A percentile compares a stretch with the other conserved stretches of the same genome.
phyloP scores from a whole-genome alignment of 1,140 invertebrate genomes.

The Melipona quadrifasciata region DNA sequence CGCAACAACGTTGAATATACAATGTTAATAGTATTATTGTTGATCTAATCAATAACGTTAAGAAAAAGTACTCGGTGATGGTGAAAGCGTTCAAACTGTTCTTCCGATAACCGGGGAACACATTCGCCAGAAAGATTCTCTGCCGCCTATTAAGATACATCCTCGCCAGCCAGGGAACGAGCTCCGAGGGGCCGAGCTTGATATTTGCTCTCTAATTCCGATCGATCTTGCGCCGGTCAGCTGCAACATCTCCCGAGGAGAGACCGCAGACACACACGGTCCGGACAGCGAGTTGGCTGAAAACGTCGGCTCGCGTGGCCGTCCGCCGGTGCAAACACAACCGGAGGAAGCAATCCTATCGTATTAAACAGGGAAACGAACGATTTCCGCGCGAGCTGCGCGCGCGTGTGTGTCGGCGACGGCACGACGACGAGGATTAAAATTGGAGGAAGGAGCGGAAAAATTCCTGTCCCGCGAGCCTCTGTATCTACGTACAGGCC shows the following conservation, averaged over 20 bases:
- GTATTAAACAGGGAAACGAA: constrained; percentile 41
- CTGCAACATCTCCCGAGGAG: background rate
- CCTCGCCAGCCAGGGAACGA: no score
- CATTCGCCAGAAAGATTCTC: no score
- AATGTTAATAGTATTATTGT: no score
- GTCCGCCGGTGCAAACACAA: background rate
- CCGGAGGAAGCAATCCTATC: constrained; percentile 18
- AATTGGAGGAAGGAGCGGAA: constrained; percentile 40
- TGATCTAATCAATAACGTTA: no score
- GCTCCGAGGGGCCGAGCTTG: no score
- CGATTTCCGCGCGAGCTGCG: constrained; percentile 31
- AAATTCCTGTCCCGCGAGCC: constrained; percentile 55
- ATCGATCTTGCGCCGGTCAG: background rate
- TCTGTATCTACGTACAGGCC: constrained; percentile 70
- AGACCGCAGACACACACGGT: background rate
- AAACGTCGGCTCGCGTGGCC: constrained; percentile 1
- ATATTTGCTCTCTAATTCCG: background rate
- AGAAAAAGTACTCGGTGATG: no score
- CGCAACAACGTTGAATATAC: no score
- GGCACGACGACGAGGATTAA: constrained; percentile 35
- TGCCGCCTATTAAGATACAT: no score
- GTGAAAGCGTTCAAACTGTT: no score
- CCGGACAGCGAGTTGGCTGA: background rate
- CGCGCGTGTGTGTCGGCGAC: background rate
- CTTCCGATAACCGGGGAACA: no score